Evolutionary conservation across 2,113 vertebrate species (phyloP).

Genomic region (Oryctolagus cuniculus): DNA sequence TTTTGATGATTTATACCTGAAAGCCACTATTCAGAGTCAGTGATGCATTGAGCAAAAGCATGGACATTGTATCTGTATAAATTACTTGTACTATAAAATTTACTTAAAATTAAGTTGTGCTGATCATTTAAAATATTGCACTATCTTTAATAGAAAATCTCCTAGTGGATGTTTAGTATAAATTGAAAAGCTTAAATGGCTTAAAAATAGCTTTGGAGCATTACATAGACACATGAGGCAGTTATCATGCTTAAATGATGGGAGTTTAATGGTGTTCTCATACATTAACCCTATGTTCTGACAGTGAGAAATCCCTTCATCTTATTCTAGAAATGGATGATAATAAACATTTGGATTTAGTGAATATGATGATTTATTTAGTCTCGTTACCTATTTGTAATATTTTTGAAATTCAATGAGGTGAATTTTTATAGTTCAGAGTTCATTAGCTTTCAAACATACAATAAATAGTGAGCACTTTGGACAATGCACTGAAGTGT

Average conservation of each 20-base stretch:
- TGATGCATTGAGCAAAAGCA: constrained; percentile 80
- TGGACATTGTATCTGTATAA: constrained; percentile 75
- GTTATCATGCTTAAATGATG: constrained; percentile 86
- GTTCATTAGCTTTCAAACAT: constrained; percentile 72
- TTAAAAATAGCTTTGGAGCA: constrained; percentile 89
- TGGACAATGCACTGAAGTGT: constrained; percentile 65
- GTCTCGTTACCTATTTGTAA: constrained; percentile 69
- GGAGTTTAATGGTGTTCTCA: constrained; percentile 85
- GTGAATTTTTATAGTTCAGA: constrained; percentile 66
- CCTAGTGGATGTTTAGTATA: constrained; percentile 86
- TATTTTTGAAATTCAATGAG: constrained; percentile 79
- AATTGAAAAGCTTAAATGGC: constrained; percentile 88
- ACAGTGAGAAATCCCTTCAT: constrained; percentile 77
- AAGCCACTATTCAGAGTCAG: constrained; percentile 76
- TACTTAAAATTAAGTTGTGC: constrained; percentile 86
- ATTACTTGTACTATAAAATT: constrained; percentile 81
- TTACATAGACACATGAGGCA: constrained; percentile 83
- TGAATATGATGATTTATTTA: constrained; percentile 79
- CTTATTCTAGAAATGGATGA: constrained; percentile 76
- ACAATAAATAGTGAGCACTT: constrained; percentile 56
- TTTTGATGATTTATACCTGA: constrained; percentile 71
- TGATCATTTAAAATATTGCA: constrained; percentile 86
- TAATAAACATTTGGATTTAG: constrained; percentile 71
- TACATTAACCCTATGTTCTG: constrained; percentile 84
- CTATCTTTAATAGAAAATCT: constrained; percentile 87